Evolutionary conservation across 2,888 invertebrate species (phyloP), one percentile per base, ranked within the genome.

Genomic region (Hypomecis punctinalis): DNA sequence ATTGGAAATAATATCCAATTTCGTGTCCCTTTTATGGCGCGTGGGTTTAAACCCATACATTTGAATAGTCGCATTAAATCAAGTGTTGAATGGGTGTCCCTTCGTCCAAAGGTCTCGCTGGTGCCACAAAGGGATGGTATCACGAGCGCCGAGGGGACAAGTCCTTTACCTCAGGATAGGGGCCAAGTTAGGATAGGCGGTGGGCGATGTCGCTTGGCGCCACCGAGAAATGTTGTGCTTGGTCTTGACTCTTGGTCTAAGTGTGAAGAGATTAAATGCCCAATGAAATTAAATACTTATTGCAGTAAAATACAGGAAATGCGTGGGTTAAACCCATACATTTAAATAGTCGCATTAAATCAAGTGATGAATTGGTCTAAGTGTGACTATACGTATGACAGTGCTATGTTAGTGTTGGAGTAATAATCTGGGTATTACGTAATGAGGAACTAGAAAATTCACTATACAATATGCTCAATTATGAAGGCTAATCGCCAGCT

Each of bases 161-260:
- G 59, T 55, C 52, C 62, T 56, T 48, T 58, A 9, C 67, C 58
- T 66, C 56, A 75, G 71, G 47, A 33, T 40, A 40, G n/a, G 45
- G 52, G 40, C 52, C 51, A 57, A 35, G 52, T 75, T 52, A 45
- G 45, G 72, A 68, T 66, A 68, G 68, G 63, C 73, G 71, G 81
- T 78, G 79, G 82, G 80, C 76, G 76, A 71, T 70, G 66, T 73
- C 76, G 73, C 75, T 72, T 72, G 80, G 81, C 81, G 81, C 81
- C 84, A 75, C 70, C 68, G 74, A 75, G 73, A 67, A 13, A 11
- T 51, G 69, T 63, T n/a, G 9, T 33, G 11, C 48, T 63, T 66
- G 66, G 53, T 23, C 23, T 23, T 23, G 23, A 23, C 23, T 23
- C 1, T 23, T 23, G 23, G 23, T n/a, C 54, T 35, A 59, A 63